Conservation (phyloP, 2,113 vertebrate species). For the Amphilophus citrinellus region DNA sequence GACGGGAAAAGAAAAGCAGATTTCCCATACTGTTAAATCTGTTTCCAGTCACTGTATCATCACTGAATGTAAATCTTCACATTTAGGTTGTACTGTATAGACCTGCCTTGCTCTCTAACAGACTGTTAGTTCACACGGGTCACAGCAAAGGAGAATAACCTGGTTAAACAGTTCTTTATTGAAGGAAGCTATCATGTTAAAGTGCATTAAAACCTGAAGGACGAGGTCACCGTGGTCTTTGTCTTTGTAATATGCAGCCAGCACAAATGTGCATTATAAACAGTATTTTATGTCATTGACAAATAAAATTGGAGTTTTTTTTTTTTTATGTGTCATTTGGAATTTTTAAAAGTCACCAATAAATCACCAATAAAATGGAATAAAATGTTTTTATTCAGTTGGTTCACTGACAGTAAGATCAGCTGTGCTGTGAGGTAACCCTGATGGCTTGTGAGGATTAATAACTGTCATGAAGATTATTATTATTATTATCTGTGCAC, state of each 20-base stretch:
- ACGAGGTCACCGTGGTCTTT: constrained; percentile 27
- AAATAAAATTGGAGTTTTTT: constrained; percentile 32
- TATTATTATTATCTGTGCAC: neutral
- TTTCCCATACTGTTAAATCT: neutral
- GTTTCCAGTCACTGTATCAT: constrained; percentile 20
- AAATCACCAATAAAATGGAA: neutral
- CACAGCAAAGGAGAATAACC: neutral
- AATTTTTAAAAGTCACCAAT: neutral
- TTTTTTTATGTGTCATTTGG: constrained; percentile 6
- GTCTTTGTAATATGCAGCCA: neutral
- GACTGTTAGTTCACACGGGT: constrained; percentile 34
- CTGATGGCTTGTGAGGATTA: constrained; percentile 23
- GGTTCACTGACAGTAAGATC: neutral
- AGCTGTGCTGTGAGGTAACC: neutral
- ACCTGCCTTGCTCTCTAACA: constrained; percentile 20
- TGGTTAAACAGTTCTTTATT: constrained; percentile 23
- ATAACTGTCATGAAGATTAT: constrained; percentile 42
- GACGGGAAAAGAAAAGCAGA: neutral
- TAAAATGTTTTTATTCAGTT: neutral
- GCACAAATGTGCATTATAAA: constrained; percentile 38
- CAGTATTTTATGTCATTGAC: constrained; percentile 29
- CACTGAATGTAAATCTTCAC: constrained; percentile 35
- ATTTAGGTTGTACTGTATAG: constrained; percentile 22
- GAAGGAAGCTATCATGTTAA: constrained; percentile 35
- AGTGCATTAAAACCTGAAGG: constrained; percentile 54